Conservation (phyloP, 2,797 vertebrate genomes). For the Bufotes viridis region DNA sequence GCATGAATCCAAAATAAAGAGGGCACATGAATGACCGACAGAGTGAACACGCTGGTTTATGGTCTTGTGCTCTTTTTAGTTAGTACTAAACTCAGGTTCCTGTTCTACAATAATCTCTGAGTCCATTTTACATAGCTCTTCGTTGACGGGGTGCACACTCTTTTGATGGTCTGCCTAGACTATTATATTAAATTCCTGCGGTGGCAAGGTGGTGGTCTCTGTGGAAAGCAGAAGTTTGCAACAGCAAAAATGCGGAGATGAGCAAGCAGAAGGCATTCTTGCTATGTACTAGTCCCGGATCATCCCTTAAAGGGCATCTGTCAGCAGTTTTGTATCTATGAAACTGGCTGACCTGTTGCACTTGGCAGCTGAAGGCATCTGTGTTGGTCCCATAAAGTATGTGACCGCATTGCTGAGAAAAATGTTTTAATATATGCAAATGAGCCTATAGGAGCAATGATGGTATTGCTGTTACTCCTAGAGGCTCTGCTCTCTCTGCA, state of each 20-base stretch:
- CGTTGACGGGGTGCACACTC: background rate
- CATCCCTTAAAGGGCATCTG: too few species aligned
- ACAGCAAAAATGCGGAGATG: background rate
- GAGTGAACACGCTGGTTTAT: background rate
- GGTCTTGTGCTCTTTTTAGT: background rate
- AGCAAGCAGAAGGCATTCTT: background rate
- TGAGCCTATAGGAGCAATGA: too few species aligned
- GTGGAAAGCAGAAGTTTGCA: background rate
- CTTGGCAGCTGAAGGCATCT: too few species aligned
- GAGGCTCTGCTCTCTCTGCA: too few species aligned
- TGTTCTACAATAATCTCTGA: constrained; percentile 2
- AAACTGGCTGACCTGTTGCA: too few species aligned
- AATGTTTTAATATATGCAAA: too few species aligned
- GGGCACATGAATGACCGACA: background rate
- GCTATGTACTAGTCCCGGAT: background rate
- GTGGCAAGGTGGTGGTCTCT: background rate
- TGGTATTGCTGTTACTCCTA: too few species aligned
- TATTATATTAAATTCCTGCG: background rate
- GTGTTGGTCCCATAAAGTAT: too few species aligned
- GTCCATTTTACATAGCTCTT: background rate
- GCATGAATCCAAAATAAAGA: constrained; percentile 6
- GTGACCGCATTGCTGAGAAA: too few species aligned
- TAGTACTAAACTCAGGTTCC: background rate
- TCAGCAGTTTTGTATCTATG: too few species aligned
- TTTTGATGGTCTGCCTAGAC: background rate